Base-by-base conservation (phyloP, 1,140 invertebrate species). In the Episyrphus balteatus region DNA sequence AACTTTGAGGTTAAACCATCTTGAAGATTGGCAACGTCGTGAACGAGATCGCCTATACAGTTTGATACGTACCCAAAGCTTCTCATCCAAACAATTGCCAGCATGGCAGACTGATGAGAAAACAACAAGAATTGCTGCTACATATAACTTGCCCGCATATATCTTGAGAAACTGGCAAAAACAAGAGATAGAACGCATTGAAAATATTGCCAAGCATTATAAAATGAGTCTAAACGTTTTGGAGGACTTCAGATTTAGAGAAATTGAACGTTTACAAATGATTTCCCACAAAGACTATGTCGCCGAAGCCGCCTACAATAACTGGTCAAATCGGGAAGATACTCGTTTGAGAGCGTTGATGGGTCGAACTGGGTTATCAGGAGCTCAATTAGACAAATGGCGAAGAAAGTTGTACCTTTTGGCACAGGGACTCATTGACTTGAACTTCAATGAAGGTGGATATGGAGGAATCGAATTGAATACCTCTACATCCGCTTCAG, bases 21-120 rank as follows among this genome's bases (percentile, higher is more conserved):
- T 66, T 6, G 52, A 55, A 33, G 14, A 37, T 1, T 66, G 63
- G 63, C 63, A 66, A 51, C 53, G 55, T 36, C 42, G 50, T 18
- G 63, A 66, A 30, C 59, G 63, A 6, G 63, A 66, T 51, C 62
- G 62, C 18, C 49, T 66, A 0, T 66, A 66, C 39, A 58, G 55
- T 7, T 62, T 66, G 21, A 63, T 66, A 30, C 52, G 55, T 34
- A 66, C 55, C 19, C 61, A 63, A 40, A 63, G 60, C 37, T 59
- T 66, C 47, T 57, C 53, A 1, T 30, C 60, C 18, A 45, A 50
- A 1, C 58, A 66, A 30, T 26, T 66, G 19, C 51, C 34, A 5
- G 53, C 54, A 11, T 66, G 62, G 63, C 63, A 66, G 40, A 54
- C 48, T 7, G 59, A 66, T 41, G 57, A 60, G 15, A 44, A 53